phyloP scores from a whole-genome alignment of 2,797 vertebrate genomes.

The Botia almorhae region DNA sequence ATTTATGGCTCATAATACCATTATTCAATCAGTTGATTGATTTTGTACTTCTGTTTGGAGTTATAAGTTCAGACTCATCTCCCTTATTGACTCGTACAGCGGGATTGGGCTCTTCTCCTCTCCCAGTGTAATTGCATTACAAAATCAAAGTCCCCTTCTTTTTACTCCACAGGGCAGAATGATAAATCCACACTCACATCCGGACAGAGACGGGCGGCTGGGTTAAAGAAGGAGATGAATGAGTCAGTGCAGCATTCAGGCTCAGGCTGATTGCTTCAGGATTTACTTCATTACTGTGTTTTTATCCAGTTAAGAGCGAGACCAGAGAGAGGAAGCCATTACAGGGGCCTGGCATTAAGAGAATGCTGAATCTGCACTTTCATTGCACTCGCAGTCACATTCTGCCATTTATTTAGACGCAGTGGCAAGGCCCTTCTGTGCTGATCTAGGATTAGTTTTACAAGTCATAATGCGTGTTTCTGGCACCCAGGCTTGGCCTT shows the following conservation, averaged over 20 bases:
- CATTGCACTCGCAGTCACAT: conserved; percentile 53
- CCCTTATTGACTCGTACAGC: conserved; percentile 92
- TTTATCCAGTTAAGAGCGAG: conserved; percentile 59
- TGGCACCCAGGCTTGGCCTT: background rate
- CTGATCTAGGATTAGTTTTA: conserved; percentile 30
- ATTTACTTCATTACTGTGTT: conserved; percentile 60
- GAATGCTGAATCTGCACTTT: conserved; percentile 65
- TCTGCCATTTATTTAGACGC: conserved; percentile 31
- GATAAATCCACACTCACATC: conserved; percentile 74
- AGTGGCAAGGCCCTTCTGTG: conserved; percentile 17
- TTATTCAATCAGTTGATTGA: conserved; percentile 87
- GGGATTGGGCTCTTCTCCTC: conserved; percentile 75
- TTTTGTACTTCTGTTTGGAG: conserved; percentile 81
- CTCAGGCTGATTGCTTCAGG: conserved; percentile 57
- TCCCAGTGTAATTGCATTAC: conserved; percentile 90
- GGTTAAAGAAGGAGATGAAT: conserved; percentile 45
- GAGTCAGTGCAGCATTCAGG: conserved; percentile 68
- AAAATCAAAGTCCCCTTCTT: conserved; percentile 95
- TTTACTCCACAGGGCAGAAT: conserved; percentile 79
- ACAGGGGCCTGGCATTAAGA: conserved; percentile 14
- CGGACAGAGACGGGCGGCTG: conserved; percentile 43
- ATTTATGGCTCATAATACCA: conserved; percentile 82
- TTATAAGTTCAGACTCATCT: conserved; percentile 85
- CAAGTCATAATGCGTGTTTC: conserved; percentile 11
- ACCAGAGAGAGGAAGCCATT: conserved; percentile 51